phyloP scores from a whole-genome alignment of 1,140 invertebrate species.

The Phenacoccus solenopsis region DNA sequence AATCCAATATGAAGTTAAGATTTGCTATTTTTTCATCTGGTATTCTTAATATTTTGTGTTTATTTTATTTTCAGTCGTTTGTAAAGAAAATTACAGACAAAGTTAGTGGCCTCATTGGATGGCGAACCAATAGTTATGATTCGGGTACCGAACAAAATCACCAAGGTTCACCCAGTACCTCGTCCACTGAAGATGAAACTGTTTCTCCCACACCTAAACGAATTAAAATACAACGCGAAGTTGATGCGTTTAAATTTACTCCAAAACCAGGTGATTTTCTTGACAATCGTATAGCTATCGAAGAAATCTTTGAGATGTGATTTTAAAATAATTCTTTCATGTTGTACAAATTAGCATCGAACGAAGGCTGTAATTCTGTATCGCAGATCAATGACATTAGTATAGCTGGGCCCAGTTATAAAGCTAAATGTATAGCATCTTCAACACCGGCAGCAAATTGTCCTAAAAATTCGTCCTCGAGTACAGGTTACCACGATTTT shows the following conservation, averaged over 20 bases:
- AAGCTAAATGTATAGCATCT: background rate
- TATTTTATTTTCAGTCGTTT: background rate
- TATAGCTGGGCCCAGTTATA: background rate
- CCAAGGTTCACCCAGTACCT: background rate
- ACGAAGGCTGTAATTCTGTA: background rate
- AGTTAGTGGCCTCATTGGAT: background rate
- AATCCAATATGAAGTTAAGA: too few species aligned
- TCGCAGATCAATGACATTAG: background rate
- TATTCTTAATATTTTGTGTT: background rate
- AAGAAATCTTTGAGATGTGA: background rate
- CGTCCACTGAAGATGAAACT: background rate
- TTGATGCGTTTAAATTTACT: background rate
- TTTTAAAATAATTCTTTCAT: background rate
- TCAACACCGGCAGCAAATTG: background rate
- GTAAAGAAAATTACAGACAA: background rate
- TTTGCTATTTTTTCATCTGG: background rate
- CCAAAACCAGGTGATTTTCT: background rate
- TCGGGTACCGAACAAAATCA: background rate
- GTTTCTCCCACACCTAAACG: background rate
- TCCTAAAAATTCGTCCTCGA: background rate
- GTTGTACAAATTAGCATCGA: background rate
- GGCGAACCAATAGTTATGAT: conserved; percentile 4
- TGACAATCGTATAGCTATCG: background rate
- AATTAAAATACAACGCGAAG: background rate
- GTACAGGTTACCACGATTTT: background rate